Percentiles rank a stretch among this genome's conserved stretches.
These are phyloP conservation scores for Sericinus montela DNA, from an alignment of 2,888 invertebrate genomes.

Conservation along the genomic window DNA sequence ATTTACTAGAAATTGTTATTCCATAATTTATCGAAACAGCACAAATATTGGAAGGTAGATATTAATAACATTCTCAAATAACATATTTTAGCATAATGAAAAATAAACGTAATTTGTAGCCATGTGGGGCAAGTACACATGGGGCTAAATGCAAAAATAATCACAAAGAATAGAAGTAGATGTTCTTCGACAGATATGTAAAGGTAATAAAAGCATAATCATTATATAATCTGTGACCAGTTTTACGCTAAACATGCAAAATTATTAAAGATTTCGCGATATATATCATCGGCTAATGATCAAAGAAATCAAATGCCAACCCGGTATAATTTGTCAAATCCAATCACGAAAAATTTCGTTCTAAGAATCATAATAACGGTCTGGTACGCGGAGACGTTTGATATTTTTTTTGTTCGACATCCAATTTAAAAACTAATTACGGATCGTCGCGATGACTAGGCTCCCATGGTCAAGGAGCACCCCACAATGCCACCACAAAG, in stretches of 20 bases:
- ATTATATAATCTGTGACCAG: background rate
- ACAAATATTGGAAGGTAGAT: too few relatives aligned
- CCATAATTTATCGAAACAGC: too few relatives aligned
- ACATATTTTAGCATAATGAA: too few relatives aligned
- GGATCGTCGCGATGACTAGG: slow-evolving; percentile 61
- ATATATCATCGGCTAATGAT: slow-evolving; percentile 36
- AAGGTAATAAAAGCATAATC: too few relatives aligned
- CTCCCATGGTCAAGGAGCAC: slow-evolving; percentile 59
- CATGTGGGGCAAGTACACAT: too few relatives aligned
- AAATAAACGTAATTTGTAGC: too few relatives aligned
- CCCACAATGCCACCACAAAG: slow-evolving; percentile 60
- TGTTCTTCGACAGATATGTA: background rate
- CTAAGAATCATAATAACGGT: slow-evolving; percentile 61
- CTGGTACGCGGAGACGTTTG: slow-evolving; percentile 56
- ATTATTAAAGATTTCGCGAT: slow-evolving; percentile 3
- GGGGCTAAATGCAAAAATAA: too few relatives aligned
- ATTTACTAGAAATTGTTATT: too few relatives aligned
- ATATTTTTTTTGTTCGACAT: slow-evolving; percentile 59
- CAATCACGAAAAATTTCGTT: slow-evolving; percentile 59
- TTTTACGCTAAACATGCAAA: background rate
- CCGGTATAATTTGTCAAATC: slow-evolving; percentile 70
- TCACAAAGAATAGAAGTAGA: too few relatives aligned
- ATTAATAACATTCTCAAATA: too few relatives aligned
- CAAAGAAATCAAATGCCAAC: slow-evolving; percentile 51
- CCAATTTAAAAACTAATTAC: slow-evolving; percentile 79